Evolutionary conservation across 2,888 invertebrate species (phyloP).

Genomic region (Harmothoe impar): DNA sequence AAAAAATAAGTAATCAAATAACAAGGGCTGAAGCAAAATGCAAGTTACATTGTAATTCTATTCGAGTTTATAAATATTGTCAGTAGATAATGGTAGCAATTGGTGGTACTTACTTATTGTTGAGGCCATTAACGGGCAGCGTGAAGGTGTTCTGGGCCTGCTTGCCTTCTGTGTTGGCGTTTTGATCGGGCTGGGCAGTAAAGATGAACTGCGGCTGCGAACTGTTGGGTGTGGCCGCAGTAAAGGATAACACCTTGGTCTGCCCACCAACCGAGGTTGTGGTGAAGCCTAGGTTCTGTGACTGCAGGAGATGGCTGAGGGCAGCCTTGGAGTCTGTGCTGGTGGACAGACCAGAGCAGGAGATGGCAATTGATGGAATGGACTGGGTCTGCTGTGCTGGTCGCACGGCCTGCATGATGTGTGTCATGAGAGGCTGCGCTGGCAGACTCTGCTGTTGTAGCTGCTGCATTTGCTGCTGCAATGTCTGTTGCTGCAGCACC

Average conservation of each 20-base stretch:
- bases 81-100: too few species aligned
- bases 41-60: too few species aligned
- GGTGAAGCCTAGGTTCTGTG: constrained; percentile 54
- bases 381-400: constrained; percentile 33
- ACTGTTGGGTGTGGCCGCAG: constrained; percentile 65
- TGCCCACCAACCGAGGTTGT: not conserved
- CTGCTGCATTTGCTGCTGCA: constrained; percentile 69
- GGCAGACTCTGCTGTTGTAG: constrained; percentile 71
- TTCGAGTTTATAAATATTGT: too few species aligned
- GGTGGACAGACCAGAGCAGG: constrained; percentile 9
- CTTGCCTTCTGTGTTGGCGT: constrained; percentile 50
- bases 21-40: too few species aligned
- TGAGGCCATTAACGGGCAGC: constrained; percentile 51
- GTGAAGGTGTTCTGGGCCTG: constrained; percentile 29
- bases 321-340: constrained; percentile 55
- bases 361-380: constrained; percentile 50
- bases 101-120: constrained; percentile 44
- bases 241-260: constrained; percentile 57
- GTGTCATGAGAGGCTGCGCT: constrained; percentile 46
- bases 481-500: constrained; percentile 51
- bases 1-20: too few species aligned
- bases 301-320: constrained; percentile 60
- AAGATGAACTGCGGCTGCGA: constrained; percentile 69
- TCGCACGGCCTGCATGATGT: constrained; percentile 54
- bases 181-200: constrained; percentile 61